Percentiles rank a stretch among this genome's conserved stretches.
Evolutionary conservation across 2,113 vertebrate genomes (phyloP).

Genomic region (Microcebus tavaratra): DNA sequence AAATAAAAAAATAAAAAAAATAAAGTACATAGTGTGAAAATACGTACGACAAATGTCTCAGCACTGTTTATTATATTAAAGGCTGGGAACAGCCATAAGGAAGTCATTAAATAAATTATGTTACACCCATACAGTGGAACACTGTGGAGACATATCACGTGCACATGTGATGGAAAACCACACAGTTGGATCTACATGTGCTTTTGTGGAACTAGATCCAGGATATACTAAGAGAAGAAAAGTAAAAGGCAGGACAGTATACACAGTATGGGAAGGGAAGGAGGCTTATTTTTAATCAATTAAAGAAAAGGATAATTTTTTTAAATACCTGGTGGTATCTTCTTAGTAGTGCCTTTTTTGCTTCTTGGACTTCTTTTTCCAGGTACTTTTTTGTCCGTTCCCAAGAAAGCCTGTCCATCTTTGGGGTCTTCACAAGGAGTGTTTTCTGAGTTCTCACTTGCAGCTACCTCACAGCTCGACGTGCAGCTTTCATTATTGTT

Average conservation of each 20-base stretch:
- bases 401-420: slow-evolving; percentile 68
- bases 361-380: slow-evolving; percentile 80
- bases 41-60: not conserved
- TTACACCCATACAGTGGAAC: not conserved
- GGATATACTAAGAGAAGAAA: not conserved
- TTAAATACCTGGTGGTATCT: slow-evolving; percentile 78
- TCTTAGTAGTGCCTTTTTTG: slow-evolving; percentile 76
- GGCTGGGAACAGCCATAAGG: not conserved
- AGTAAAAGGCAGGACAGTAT: not conserved
- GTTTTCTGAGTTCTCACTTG: slow-evolving; percentile 56
- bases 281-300: slow-evolving; percentile 4
- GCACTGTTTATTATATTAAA: not conserved
- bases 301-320: not conserved
- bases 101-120: not conserved
- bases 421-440: slow-evolving; percentile 61
- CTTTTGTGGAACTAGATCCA: fast-evolving
- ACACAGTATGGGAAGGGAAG: not conserved
- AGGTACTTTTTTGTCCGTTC: slow-evolving; percentile 68
- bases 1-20: too few species aligned
- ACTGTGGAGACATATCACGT: not conserved
- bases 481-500: slow-evolving; percentile 87
- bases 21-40: not conserved
- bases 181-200: not conserved
- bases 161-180: too few species aligned
- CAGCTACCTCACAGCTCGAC: slow-evolving; percentile 67